Conservation (phyloP, 2,113 vertebrate genomes). For the Rostratula benghalensis region DNA sequence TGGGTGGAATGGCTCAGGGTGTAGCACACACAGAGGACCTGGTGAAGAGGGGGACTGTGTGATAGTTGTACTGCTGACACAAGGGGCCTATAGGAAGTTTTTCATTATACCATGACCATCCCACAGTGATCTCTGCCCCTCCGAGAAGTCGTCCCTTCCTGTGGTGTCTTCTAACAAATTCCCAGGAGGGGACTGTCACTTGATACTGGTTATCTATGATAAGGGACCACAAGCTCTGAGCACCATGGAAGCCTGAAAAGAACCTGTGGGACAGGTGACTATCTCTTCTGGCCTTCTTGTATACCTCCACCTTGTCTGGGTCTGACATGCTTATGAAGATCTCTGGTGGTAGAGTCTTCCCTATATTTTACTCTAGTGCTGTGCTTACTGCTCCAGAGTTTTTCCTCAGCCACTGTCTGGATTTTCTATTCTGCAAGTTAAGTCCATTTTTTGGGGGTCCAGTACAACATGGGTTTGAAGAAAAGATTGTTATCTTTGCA, state of each 20-base stretch:
- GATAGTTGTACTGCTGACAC: neutral
- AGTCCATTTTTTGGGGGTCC: neutral
- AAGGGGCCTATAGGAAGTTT: neutral
- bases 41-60: neutral
- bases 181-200: neutral
- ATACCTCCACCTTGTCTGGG: neutral
- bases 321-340: neutral
- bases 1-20: fast-evolving
- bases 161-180: neutral
- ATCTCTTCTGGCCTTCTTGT: neutral
- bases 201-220: neutral
- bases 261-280: neutral
- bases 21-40: neutral
- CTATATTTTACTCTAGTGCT: neutral
- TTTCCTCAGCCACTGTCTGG: neutral
- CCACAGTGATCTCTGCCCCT: neutral
- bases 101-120: fast-evolving
- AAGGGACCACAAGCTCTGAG: neutral
- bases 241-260: neutral
- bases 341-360: neutral
- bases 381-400: neutral
- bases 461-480: neutral
- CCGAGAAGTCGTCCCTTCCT: neutral
- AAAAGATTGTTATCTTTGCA: neutral
- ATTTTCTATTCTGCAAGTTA: neutral